Evolutionary conservation across 2,888 invertebrate species (phyloP), one percentile per base, ranked within the genome.

Genomic region (Beris morrisii): DNA sequence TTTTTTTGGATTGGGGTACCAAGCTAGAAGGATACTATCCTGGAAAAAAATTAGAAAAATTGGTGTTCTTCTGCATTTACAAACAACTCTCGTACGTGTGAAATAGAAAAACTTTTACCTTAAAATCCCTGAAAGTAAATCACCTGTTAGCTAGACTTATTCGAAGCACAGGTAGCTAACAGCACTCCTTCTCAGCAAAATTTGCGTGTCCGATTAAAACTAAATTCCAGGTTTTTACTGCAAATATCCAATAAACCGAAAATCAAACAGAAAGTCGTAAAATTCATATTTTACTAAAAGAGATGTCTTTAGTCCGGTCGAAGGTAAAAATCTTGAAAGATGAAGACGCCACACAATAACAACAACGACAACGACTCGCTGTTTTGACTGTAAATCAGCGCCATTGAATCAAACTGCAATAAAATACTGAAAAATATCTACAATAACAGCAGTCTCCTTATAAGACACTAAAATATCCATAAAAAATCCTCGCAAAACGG

Each of bases 331-430:
- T 45, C 45, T 9, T 5, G 13, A 61, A 61, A 61, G 50, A 61
- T 61, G 50, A 61, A 61, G 61, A 61, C 50, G 61, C 61, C 61
- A 52, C 50, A 11, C 38, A 9, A 38, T 9, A 9, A 22, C 22
- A 46, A 50, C 52, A 43, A 9, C 50, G 31, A 13, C 43, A 38
- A 43, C 30, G 13, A 56, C 6, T 13, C 43, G 15, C n/a, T n/a
- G 32, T 30, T 31, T 5, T 54, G 5, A n/a, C 54, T 11, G 55
- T 65, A 65, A 65, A 65, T 65, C 65, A 65, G 56, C 48, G 54
- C 65, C 65, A 56, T 56, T 56, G 65, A 65, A 55, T 65, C 54
- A 65, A 65, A 65, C 56, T 56, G 65, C 65, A 65, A 65, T 65
- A 65, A 65, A 65, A 56, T 65, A 32, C 65, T 54, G 65, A 38